Evolutionary conservation across 2,888 invertebrate genomes (phyloP), one percentile per base, ranked within the genome.

Genomic region (Mimachlamys varia): DNA sequence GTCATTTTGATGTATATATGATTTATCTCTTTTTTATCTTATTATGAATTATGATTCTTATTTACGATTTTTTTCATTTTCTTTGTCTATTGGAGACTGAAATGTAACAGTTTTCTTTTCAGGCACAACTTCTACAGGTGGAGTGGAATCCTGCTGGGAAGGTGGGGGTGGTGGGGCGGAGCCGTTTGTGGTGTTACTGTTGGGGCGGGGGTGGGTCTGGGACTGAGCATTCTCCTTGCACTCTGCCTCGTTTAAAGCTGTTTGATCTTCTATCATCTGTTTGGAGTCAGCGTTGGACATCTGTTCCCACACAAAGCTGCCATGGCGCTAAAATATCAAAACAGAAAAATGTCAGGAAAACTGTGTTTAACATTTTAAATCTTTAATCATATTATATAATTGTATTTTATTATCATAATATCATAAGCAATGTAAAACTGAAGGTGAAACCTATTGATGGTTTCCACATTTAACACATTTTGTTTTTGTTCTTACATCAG

Each of bases 231-330:
- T 76, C 76, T 76, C 33, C n/a, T 62, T 62, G n/a, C 62, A 19
- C n/a, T 89, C 89, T 49, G 37, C 38, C 37, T 87, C 44, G 37
- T 88, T 87, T 62, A 90, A 55, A 55, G 89, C 88, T 37, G 90
- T 92, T 90, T 95, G 94, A 88, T 94, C 94, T 37, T 94, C 93
- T 44, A 94, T 92, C 92, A 95, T 94, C 88, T 93, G 93, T 87
- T 94, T 90, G 19, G 93, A 91, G n/a, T 91, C 91, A 87, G 94
- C 93, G n/a, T 91, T 91, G 88, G 93, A 92, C 94, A 95, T 93
- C 58, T 92, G 92, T 90, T 94, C 93, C 94, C 95, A 95, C 22
- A 95, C 95, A 93, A 95, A 95, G 89, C 94, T 93, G 53, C 95
- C 95, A 89, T 95, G 94, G 22, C 95, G 93, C 95, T 95, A 93